Conservation (phyloP, 2,797 vertebrate species). For the Falco rusticolus region DNA sequence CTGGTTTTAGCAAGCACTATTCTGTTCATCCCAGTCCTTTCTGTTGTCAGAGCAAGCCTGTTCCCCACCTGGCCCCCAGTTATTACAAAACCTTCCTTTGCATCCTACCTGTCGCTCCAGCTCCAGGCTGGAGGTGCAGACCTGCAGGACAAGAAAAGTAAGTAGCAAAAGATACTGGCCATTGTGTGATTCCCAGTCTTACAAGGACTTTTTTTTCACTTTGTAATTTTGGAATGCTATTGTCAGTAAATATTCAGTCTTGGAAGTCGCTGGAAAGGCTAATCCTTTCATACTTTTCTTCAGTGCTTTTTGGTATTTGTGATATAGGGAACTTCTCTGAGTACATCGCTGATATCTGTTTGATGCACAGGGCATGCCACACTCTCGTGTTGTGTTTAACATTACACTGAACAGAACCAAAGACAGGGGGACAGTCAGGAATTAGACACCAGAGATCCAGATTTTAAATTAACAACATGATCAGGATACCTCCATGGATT, state of each 20-base stretch:
- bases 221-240: not conserved
- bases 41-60: not conserved
- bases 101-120: not conserved
- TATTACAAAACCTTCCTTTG: not conserved
- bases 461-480: not conserved
- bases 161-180: not conserved
- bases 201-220: not conserved
- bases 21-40: not conserved
- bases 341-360: not conserved
- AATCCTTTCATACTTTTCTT: conserved; percentile 16
- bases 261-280: not conserved
- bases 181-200: not conserved
- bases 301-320: not conserved
- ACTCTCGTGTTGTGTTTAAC: not conserved
- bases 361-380: not conserved
- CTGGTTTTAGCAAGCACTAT: not conserved
- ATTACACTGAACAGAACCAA: not conserved
- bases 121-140: not conserved
- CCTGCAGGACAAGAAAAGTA: not conserved
- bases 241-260: conserved; percentile 1
- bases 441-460: not conserved
- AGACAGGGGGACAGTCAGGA: not conserved
- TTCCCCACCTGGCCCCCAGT: not conserved
- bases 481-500: not conserved
- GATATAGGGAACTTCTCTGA: not conserved